Percentiles rank a stretch among this genome's conserved stretches.
Conservation (phyloP, 2,888 invertebrate genomes). For the Dasypolia templi region DNA sequence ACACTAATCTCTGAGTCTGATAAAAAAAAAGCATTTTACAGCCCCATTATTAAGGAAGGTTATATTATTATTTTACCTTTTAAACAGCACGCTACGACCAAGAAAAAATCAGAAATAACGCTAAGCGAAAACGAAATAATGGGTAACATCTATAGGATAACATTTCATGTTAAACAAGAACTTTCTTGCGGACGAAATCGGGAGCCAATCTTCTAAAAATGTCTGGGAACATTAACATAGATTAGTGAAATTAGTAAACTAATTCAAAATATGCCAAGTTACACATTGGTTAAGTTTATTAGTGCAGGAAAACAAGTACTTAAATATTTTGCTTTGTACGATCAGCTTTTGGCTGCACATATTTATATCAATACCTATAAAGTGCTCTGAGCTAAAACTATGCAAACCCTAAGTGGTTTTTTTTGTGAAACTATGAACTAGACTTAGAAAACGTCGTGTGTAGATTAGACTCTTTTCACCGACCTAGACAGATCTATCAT, state of each 20-base stretch:
- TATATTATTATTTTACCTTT: too few relatives aligned
- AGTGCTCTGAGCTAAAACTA: not conserved
- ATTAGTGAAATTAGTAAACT: not conserved
- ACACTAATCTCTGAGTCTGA: too few relatives aligned
- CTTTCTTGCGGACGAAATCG: too few relatives aligned
- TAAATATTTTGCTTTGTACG: not conserved
- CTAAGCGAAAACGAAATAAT: too few relatives aligned
- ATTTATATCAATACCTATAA: too few relatives aligned
- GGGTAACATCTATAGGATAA: too few relatives aligned
- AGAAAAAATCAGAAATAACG: too few relatives aligned
- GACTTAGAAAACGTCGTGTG: slow-evolving; percentile 22
- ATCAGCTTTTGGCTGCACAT: not conserved
- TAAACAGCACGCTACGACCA: too few relatives aligned
- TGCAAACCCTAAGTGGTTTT: slow-evolving; percentile 3
- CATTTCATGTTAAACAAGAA: too few relatives aligned
- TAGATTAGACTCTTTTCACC: not conserved
- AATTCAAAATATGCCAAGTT: not conserved
- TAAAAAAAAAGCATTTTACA: too few relatives aligned
- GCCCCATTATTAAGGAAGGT: not conserved
- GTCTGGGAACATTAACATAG: not conserved
- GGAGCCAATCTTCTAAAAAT: too few relatives aligned
- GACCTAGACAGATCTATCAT: not conserved
- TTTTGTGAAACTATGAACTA: slow-evolving; percentile 23
- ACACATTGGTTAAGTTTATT: not conserved
- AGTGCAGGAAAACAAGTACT: not conserved